phyloP scores from a whole-genome alignment of 2,797 vertebrate species.

The Coregonus suidteri region DNA sequence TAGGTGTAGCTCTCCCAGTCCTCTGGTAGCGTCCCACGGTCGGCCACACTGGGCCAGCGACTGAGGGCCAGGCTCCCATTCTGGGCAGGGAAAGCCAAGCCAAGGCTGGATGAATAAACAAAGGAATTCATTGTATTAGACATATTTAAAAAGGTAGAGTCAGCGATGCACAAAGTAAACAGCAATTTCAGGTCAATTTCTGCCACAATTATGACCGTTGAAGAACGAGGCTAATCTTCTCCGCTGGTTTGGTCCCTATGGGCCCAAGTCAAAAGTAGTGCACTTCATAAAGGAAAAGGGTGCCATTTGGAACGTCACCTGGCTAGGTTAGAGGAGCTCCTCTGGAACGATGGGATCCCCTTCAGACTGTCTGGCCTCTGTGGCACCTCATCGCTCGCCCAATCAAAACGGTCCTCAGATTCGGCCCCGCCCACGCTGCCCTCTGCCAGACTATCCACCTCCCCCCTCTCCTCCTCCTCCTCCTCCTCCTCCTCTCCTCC shows the following conservation, averaged over 20 bases:
- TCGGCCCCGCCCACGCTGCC: slow-evolving; percentile 34
- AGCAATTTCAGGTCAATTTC: too few species aligned
- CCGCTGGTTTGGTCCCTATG: too few species aligned
- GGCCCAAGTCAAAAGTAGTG: too few species aligned
- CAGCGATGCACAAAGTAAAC: too few species aligned
- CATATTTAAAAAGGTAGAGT: too few species aligned
- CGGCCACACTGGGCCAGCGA: slow-evolving; percentile 85
- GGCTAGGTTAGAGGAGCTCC: slow-evolving; percentile 83
- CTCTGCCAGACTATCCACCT: slow-evolving; percentile 59
- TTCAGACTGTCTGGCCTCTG: slow-evolving; percentile 87
- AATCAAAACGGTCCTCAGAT: slow-evolving; percentile 71
- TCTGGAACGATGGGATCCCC: slow-evolving; percentile 88
- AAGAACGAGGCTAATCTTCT: too few species aligned
- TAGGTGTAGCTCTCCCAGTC: slow-evolving; percentile 91
- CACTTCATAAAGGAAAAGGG: neutral
- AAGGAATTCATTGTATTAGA: neutral
- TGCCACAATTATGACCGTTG: too few species aligned
- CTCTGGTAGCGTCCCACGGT: slow-evolving; percentile 80
- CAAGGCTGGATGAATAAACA: slow-evolving; percentile 72
- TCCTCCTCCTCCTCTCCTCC: neutral
- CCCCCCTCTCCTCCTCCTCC: slow-evolving; percentile 59
- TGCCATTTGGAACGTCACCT: neutral
- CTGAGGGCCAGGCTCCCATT: slow-evolving; percentile 78
- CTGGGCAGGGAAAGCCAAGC: slow-evolving; percentile 86
- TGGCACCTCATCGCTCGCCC: slow-evolving; percentile 73